Evolutionary conservation across 2,113 vertebrate genomes (phyloP), one percentile per base, ranked within the genome.

Genomic region (Ptilorrhoa leucosticta): DNA sequence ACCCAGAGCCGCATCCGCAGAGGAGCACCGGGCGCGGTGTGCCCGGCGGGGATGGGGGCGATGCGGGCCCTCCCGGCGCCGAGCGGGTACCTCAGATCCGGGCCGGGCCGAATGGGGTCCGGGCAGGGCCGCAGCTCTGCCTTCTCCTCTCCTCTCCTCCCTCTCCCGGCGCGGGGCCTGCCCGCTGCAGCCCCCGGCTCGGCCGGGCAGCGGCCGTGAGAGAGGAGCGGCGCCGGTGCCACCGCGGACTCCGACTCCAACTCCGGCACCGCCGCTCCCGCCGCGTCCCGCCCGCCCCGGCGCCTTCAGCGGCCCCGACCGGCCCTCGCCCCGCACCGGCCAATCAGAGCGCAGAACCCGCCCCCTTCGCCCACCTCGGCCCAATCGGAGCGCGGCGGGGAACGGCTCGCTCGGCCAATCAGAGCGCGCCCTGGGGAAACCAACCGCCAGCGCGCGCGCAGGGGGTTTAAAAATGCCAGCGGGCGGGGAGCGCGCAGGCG

Each of bases 11-110:
- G 8, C 68, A 4, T 35, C 7, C 15, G 6, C 54, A 10, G 33
- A 23, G 42, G 16, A 10, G n/a, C 66, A 8, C 0, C 10, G n/a
- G 40, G 20, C 16, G 18, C 42, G 3, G 2, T 4, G 35, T 0
- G 54, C 21, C 21, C 63, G 24, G 24, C 4, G 3, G 10, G 45
- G 23, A 45, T 3, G 24, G 9, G 15, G 9, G 33, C 18, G 5
- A 21, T 1, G 12, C n/a, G n/a, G 11, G 23, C 42, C n/a, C 65
- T 40, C 13, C 65, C 35, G 4, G 40, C 9, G 56, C 31, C 31
- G 16, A 65, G 66, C 12, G 17, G 58, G 58, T 98, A 98, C 98
- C 98, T 98, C 64, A 72, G 79, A 68, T 95, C 37, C 37, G 31
- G 6, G 28, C 39, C 31, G 13, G 23, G 58, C 37, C 17, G 7